Evolutionary conservation across 2,113 vertebrate genomes (phyloP).

Genomic region (Percina caprodes): DNA sequence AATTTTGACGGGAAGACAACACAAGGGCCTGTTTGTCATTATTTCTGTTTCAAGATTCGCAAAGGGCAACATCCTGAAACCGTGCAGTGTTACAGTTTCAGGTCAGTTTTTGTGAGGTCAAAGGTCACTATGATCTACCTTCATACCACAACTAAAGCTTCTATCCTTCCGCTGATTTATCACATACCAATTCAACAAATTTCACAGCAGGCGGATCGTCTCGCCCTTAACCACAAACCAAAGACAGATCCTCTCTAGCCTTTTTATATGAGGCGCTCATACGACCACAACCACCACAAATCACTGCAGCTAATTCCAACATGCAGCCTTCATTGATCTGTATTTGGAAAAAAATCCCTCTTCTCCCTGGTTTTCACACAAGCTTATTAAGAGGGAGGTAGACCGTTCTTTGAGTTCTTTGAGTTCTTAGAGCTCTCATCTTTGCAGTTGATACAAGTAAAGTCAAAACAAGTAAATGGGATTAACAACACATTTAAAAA

Average conservation of each 20-base stretch:
- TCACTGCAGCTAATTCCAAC: constrained; percentile 48
- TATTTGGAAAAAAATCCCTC: background rate
- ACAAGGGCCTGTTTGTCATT: background rate
- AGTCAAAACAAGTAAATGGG: background rate
- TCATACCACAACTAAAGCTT: constrained; percentile 27
- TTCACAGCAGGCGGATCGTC: constrained; percentile 15
- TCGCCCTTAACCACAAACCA: constrained; percentile 57
- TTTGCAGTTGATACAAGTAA: background rate
- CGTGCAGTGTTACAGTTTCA: background rate
- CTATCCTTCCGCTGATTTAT: constrained; percentile 41
- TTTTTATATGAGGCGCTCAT: constrained; percentile 22
- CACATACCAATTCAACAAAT: constrained; percentile 50
- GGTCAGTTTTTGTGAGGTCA: constrained; percentile 34
- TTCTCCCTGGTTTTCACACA: constrained; percentile 9
- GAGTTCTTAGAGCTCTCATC: background rate
- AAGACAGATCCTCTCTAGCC: constrained; percentile 48
- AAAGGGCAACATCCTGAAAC: background rate
- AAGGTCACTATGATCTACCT: constrained; percentile 38
- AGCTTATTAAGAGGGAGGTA: background rate
- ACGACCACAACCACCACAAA: constrained; percentile 43
- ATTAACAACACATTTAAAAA: background rate
- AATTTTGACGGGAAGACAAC: no score
- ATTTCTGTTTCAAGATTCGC: background rate
- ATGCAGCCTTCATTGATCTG: constrained; percentile 22
- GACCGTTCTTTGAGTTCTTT: background rate